phyloP scores from a whole-genome alignment of 1,140 invertebrate species.

The Penaeus indicus region DNA sequence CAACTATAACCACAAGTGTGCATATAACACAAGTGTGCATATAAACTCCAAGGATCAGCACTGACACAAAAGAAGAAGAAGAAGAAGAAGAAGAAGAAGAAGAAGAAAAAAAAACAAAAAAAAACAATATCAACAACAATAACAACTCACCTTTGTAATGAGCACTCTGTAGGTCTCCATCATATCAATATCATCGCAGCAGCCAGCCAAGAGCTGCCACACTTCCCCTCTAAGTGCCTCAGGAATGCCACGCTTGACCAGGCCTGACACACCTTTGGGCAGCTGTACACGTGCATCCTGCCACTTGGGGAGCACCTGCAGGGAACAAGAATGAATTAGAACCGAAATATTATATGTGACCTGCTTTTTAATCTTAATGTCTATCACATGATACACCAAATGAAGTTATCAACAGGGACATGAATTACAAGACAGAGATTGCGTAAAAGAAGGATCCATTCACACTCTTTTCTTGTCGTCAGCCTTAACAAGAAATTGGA shows the following conservation, averaged over 20 bases:
- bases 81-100: too few species aligned
- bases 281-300: conserved; percentile 55
- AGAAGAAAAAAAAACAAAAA: too few species aligned
- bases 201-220: conserved; percentile 93
- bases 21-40: too few species aligned
- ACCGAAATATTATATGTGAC: too few species aligned
- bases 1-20: too few species aligned
- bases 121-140: conserved; percentile 27
- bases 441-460: too few species aligned
- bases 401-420: neutral
- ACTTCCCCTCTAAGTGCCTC: conserved; percentile 97
- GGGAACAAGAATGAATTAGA: too few species aligned
- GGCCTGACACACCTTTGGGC: conserved; percentile 74
- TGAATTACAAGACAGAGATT: neutral
- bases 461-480: too few species aligned
- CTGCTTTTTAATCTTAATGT: too few species aligned
- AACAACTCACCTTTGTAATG: conserved; percentile 84
- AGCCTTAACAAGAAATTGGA: too few species aligned
- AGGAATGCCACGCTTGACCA: conserved; percentile 92
- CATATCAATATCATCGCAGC: conserved; percentile 82
- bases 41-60: too few species aligned
- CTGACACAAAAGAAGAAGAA: too few species aligned
- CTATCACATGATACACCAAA: neutral
- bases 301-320: conserved; percentile 62
- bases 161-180: conserved; percentile 93